Evolutionary conservation across 1,140 invertebrate species (phyloP), one percentile per base, ranked within the genome.

Genomic region (Epicauta chinensis): DNA sequence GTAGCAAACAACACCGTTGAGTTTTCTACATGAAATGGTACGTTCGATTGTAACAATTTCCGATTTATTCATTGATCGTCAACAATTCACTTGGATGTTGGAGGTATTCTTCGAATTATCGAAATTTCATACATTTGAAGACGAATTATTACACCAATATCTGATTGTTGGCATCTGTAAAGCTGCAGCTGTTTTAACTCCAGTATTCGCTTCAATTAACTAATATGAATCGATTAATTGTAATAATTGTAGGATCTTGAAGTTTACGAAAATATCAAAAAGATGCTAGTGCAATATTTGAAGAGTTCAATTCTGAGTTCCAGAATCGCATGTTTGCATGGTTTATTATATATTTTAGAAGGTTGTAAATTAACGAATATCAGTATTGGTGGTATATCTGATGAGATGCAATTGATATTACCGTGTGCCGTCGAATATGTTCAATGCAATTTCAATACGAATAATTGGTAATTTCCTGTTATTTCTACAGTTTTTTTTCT

Each of bases 321-420:
- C 11, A 77, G 81, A 62, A 79, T 86, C 32, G 77, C 83, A 9
- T 77, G 83, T 17, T 67, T 92, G 13, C 80, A 87, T 65, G 88
- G 88, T 1, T 69, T 85, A n/a, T 70, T 91, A 4, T 91, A 88
- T 68, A 67, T 93, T 37, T 71, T 92, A 32, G 82, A 82, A 77
- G 84, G 78, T 53, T 79, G 76, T 42, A 72, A 75, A 49, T 66
- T 80, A 9, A 71, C 75, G 2, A 77, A 78, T 50, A 80, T 75
- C 43, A 74, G 75, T 13, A 74, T 77, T 51, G 74, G 74, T 32
- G 69, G 69, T 46, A 65, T 76, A 41, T 75, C 74, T 34, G 81
- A 83, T 51, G 77, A 82, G 38, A 72, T 80, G 61, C 76, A 77
- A 53, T 62, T 78, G 41, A 66, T 89, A 40, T 69, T 86, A 50